phyloP scores from a whole-genome alignment of 1,140 invertebrate genomes.

The Propsilocerus akamusi region DNA sequence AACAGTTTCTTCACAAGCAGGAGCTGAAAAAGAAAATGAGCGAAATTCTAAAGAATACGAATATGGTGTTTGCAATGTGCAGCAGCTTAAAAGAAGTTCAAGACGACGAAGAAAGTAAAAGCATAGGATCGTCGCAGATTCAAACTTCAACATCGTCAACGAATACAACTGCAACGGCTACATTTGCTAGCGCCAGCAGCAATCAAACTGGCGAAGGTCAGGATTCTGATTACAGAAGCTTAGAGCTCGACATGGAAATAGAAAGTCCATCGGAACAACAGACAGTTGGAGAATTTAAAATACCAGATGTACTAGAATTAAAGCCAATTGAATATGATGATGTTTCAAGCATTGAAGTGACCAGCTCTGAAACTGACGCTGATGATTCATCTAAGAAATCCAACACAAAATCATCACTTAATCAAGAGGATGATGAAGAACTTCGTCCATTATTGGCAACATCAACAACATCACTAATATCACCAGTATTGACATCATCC shows the following conservation, averaged over 20 bases:
- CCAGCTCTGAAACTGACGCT: background rate
- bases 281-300: background rate
- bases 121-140: background rate
- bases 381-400: background rate
- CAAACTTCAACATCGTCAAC: background rate
- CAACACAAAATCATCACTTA: background rate
- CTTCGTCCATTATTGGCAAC: background rate
- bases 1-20: conserved; percentile 12
- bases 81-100: conserved; percentile 5
- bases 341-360: background rate
- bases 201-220: background rate
- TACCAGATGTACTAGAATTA: background rate
- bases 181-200: background rate
- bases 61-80: conserved; percentile 10
- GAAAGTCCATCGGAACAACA: background rate
- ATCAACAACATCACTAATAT: background rate
- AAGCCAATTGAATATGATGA: background rate
- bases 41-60: conserved; percentile 9
- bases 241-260: conserved; percentile 2
- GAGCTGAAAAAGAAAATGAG: conserved; percentile 13
- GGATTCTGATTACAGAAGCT: conserved; percentile 5
- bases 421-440: background rate
- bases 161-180: background rate
- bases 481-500: background rate
- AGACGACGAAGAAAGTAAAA: conserved; percentile 9